These are phyloP conservation scores for Myiagra hebetior DNA, from an alignment of 2,113 vertebrate genomes.

Conservation along the genomic window DNA sequence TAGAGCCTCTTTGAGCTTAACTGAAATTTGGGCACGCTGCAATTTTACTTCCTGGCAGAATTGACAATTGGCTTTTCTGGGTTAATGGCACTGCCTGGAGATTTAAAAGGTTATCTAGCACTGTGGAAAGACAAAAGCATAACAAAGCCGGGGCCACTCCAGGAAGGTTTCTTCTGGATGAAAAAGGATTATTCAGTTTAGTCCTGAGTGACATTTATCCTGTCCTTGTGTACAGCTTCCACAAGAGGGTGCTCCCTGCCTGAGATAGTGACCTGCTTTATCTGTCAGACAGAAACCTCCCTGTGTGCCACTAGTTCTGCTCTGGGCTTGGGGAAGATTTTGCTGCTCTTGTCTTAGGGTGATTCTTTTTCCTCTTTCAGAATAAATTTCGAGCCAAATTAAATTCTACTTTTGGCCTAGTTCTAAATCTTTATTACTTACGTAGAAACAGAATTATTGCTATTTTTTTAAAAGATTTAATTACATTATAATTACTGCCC, in stretches of 20 bases:
- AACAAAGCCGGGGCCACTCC: neutral
- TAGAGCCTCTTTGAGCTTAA: neutral
- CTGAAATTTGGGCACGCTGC: neutral
- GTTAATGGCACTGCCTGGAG: neutral
- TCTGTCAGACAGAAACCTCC: too few relatives aligned
- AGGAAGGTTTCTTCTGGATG: neutral
- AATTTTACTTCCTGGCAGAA: neutral
- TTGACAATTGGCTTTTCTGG: neutral
- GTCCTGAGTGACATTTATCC: fast-evolving
- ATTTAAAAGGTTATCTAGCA: neutral
- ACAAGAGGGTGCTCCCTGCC: slow-evolving; percentile 45
- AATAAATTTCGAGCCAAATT: neutral
- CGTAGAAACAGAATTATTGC: neutral
- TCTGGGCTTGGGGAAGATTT: neutral
- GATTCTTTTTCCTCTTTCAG: neutral
- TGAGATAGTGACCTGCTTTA: neutral
- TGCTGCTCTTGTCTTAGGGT: neutral
- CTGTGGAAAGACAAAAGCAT: neutral
- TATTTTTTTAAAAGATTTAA: neutral
- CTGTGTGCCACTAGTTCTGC: fast-evolving
- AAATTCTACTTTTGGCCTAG: neutral
- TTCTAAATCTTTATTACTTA: neutral
- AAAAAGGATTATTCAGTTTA: neutral
- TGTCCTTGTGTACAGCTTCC: neutral
- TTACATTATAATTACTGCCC: neutral